Evolutionary conservation across 2,888 invertebrate genomes (phyloP).

Genomic region (Alcis repandata): DNA sequence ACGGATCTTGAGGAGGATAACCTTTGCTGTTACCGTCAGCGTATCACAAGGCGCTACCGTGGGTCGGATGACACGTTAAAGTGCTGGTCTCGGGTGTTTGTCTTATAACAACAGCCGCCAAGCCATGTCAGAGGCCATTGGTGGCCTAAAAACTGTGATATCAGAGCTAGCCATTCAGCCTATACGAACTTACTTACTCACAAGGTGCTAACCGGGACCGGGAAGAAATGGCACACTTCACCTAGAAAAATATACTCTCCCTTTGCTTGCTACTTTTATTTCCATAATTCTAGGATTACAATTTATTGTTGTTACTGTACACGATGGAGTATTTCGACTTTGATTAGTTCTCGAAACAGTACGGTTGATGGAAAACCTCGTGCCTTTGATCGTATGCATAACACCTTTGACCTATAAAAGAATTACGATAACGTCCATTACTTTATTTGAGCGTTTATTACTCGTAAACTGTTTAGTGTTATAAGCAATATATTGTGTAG

Average conservation of each 20-base stretch:
- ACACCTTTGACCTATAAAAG: not conserved
- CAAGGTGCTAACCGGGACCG: constrained; percentile 3
- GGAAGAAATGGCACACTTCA: constrained; percentile 5
- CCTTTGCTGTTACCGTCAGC: constrained; percentile 16
- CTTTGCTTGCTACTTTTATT: constrained; percentile 5
- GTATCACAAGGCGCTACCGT: too few species aligned
- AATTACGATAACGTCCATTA: not conserved
- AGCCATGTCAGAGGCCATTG: too few species aligned
- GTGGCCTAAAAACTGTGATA: too few species aligned
- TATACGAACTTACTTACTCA: too few species aligned
- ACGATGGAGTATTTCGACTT: not conserved
- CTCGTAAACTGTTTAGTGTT: not conserved
- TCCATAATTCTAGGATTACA: not conserved
- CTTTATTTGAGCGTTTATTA: not conserved
- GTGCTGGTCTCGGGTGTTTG: too few species aligned
- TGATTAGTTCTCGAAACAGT: not conserved
- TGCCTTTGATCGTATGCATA: not conserved
- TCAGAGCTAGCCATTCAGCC: too few species aligned
- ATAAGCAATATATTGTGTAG: not conserved
- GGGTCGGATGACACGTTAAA: too few species aligned
- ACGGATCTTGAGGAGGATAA: constrained; percentile 18
- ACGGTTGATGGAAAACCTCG: not conserved
- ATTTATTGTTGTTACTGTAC: not conserved
- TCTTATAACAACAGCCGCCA: too few species aligned
- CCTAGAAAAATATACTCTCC: not conserved